Conservation (phyloP, 1,140 invertebrate genomes). For the Plutomurus gul region DNA sequence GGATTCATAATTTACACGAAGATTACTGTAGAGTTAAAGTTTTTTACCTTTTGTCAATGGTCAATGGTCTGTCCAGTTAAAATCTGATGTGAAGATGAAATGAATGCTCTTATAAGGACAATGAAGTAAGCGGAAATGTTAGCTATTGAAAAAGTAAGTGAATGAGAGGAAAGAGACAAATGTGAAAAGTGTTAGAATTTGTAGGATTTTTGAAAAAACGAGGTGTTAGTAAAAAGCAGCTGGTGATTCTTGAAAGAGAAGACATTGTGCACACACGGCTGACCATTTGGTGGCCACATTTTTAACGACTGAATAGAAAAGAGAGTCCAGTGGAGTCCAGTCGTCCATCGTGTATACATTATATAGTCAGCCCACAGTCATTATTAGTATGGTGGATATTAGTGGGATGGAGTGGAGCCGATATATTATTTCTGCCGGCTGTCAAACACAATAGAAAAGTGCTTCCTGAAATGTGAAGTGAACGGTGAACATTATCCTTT, state of each 20-base stretch:
- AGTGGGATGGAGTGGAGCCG: neutral
- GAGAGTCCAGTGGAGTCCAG: neutral
- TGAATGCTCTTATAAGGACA: too few relatives aligned
- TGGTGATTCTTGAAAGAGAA: neutral
- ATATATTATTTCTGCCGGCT: constrained; percentile 14
- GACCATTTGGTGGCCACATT: constrained; percentile 52
- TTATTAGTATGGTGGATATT: neutral
- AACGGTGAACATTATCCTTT: neutral
- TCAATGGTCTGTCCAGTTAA: too few relatives aligned
- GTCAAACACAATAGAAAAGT: constrained; percentile 33
- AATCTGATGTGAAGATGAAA: too few relatives aligned
- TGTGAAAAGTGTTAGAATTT: constrained; percentile 36
- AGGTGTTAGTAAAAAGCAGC: neutral
- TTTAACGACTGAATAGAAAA: constrained; percentile 40
- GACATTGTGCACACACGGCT: constrained; percentile 4
- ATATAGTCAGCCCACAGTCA: too few relatives aligned
- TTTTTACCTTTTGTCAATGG: too few relatives aligned
- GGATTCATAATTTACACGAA: neutral
- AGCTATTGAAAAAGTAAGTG: constrained; percentile 6
- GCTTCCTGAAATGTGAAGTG: constrained; percentile 28
- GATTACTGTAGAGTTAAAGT: neutral
- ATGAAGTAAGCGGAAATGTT: neutral
- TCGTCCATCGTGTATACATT: neutral
- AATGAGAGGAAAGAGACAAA: constrained; percentile 27
- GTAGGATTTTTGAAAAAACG: constrained; percentile 4